phyloP scores from a whole-genome alignment of 2,113 vertebrate genomes.

The Zosterops borbonicus region DNA sequence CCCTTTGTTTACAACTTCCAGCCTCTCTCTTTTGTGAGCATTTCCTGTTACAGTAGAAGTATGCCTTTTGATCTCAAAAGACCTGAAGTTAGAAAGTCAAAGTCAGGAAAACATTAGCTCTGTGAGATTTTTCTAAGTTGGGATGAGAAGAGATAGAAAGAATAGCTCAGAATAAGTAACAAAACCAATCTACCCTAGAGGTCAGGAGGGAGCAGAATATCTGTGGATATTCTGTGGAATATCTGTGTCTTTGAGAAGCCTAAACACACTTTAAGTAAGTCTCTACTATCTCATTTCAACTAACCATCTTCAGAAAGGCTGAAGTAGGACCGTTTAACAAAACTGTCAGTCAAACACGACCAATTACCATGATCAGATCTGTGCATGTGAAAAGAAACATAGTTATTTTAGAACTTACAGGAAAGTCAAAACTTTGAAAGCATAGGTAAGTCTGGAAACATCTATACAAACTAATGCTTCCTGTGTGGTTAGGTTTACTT shows the following conservation, averaged over 20 bases:
- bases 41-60: neutral
- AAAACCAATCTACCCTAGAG: neutral
- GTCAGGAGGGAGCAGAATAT: neutral
- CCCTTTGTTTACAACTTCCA: neutral
- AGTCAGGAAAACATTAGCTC: neutral
- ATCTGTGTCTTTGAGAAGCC: neutral
- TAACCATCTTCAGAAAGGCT: neutral
- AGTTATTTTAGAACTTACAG: neutral
- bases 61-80: neutral
- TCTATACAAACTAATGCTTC: neutral
- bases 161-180: neutral
- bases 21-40: neutral
- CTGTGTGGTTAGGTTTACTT: neutral
- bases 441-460: neutral
- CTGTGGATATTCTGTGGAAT: neutral
- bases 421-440: neutral
- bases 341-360: neutral
- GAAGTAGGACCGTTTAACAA: neutral
- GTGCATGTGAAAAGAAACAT: accelerated
- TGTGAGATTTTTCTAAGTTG: neutral
- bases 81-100: neutral
- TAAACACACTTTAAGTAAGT: neutral
- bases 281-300: neutral
- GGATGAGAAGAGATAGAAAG: neutral
- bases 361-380: neutral